A percentile compares a stretch with the other conserved stretches of the same genome.
These are phyloP conservation scores for Ophion ventricosus DNA, from an alignment of 2,888 invertebrate genomes.

Conservation along the genomic window DNA sequence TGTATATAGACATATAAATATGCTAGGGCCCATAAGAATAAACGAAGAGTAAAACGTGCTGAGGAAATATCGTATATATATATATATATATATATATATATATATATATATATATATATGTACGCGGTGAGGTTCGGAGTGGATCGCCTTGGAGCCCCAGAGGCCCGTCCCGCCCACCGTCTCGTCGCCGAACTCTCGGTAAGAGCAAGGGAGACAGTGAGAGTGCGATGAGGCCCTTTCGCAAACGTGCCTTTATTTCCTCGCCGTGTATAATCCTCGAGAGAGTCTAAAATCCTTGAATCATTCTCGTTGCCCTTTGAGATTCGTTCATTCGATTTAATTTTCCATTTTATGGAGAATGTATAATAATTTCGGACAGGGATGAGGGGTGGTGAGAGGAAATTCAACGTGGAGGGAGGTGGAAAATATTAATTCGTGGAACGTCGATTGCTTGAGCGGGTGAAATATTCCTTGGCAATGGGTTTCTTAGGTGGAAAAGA, in stretches of 20 bases:
- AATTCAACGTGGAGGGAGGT: too few species aligned
- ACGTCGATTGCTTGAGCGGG: too few species aligned
- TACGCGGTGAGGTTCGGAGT: constrained; percentile 78
- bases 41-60: constrained; percentile 76
- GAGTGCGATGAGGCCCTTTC: constrained; percentile 57
- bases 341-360: constrained; percentile 18
- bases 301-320: constrained; percentile 34
- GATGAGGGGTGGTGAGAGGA: not conserved
- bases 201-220: constrained; percentile 18
- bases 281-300: constrained; percentile 45
- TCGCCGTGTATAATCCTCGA: constrained; percentile 41
- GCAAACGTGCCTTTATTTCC: constrained; percentile 61
- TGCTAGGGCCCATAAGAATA: constrained; percentile 66
- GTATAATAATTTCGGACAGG: constrained; percentile 7
- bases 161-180: constrained; percentile 83
- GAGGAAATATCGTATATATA: constrained; percentile 77
- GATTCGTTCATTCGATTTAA: constrained; percentile 12
- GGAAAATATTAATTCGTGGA: too few species aligned
- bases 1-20: constrained; percentile 11
- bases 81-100: not conserved
- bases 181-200: constrained; percentile 76
- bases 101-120: not conserved
- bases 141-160: constrained; percentile 83
- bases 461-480: too few species aligned
- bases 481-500: not conserved